Base-by-base conservation (phyloP, 2,888 invertebrate genomes). In the Tetheella fluctuosa region DNA sequence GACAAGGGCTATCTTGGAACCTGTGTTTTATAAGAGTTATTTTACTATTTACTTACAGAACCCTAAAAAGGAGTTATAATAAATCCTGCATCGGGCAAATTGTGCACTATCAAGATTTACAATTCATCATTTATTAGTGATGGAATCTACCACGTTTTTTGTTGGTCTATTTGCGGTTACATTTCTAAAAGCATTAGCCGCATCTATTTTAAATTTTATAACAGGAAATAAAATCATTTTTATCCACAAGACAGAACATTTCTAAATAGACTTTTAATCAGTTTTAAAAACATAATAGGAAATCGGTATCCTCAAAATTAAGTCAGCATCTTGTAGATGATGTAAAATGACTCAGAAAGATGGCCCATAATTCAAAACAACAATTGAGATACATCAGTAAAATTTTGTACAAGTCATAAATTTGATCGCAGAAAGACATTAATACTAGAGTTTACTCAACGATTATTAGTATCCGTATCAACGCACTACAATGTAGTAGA, bases 91-190 rank as follows among this genome's bases (percentile, higher is more conserved):
- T 39, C 54, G 54, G 54, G 59, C 60, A 63, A 65, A 65, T 65
- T 63, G 62, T 65, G 52, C 52, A 34, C 52, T 55, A 62, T 61
- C 64, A 65, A 57, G 62, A 59, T 55, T 59, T 59, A 28, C 53
- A 37, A 65, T 63, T 63, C 54, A 65, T 63, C 59, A 37, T 53
- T 58, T 30, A 60, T 42, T 42, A 42, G 17, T n/a, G 39, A 42
- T n/a, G 17, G 39, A 4, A 7, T 30, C 7, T 1, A n/a, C 17
- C 48, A 48, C 2, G 17, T 17, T 48, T 48, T 48, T 48, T 48
- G 20, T 48, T 48, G n/a, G 48, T 2, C 2, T 39, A 39, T n/a
- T 20, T 20, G 48, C 10, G 17, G 48, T 48, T 20, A 20, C 8
- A 48, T 7, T 48, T n/a, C 0, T 20, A 48, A 15, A 48, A 20